Conservation (phyloP, 2,888 invertebrate species). For the Dioctria rufipes region DNA sequence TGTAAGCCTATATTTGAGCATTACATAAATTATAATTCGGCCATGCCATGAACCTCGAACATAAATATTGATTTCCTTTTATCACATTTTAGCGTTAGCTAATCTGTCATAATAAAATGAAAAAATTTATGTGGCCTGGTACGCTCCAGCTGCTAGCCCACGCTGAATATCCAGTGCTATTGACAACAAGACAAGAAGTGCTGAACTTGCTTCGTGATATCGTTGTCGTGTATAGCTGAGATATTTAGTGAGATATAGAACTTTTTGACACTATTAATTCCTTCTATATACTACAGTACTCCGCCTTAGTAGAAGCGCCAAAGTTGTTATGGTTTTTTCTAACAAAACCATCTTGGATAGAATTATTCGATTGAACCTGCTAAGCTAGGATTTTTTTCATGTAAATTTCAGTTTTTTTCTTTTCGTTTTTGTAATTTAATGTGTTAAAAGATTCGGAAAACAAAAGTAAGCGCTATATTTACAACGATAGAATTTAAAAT, state of each 20-base stretch:
- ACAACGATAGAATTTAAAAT: conserved; percentile 5
- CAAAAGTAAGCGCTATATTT: conserved; percentile 25
- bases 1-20: background rate
- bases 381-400: background rate
- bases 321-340: background rate
- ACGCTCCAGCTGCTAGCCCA: conserved; percentile 42
- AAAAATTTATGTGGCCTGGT: conserved; percentile 54
- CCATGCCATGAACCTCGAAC: conserved; percentile 44
- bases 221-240: conserved; percentile 35
- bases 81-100: conserved; percentile 54
- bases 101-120: conserved; percentile 50
- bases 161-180: background rate
- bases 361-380: conserved; percentile 3
- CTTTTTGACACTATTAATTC: conserved; percentile 34
- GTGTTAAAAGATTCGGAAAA: conserved; percentile 7
- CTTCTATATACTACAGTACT: background rate
- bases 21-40: conserved; percentile 47
- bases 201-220: conserved; percentile 35
- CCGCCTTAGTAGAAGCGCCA: background rate
- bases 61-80: conserved; percentile 56
- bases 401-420: conserved; percentile 32
- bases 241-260: conserved; percentile 37
- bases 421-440: background rate
- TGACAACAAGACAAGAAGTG: conserved; percentile 19
- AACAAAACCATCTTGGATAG: conserved; percentile 3